Percentiles rank a stretch among this genome's conserved stretches.
phyloP scores from a whole-genome alignment of 2,113 vertebrate species.

The Psittacus erithacus region DNA sequence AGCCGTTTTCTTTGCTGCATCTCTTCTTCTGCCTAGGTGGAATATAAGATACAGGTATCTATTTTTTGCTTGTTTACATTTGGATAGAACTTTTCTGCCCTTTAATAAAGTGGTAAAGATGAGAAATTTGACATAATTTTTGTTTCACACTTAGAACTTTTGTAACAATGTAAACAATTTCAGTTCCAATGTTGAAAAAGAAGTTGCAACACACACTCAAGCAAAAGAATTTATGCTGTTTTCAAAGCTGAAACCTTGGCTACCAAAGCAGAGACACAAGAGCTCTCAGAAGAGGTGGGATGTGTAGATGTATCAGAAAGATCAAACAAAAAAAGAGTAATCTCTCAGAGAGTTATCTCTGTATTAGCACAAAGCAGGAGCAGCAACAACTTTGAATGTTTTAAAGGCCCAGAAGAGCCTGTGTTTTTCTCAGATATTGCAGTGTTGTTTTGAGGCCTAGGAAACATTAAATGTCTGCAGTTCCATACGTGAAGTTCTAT shows the following conservation, averaged over 20 bases:
- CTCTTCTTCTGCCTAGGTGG: conserved; percentile 78
- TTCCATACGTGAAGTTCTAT: background rate
- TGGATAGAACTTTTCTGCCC: background rate
- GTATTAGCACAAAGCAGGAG: background rate
- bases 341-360: background rate
- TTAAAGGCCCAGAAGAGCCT: background rate
- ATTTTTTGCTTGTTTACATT: background rate
- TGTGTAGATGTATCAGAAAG: background rate
- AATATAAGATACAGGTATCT: background rate
- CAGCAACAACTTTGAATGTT: background rate
- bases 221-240: background rate
- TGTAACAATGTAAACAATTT: background rate
- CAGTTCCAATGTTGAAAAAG: background rate
- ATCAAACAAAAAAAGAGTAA: background rate
- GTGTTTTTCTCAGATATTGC: background rate
- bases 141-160: background rate
- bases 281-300: background rate
- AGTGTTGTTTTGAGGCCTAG: background rate
- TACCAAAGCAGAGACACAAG: background rate
- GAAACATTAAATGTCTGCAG: rapidly evolving
- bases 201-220: background rate
- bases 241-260: background rate
- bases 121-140: background rate
- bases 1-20: conserved; percentile 69
- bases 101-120: background rate